Conservation (phyloP, 2,888 invertebrate genomes). For the Hyppa rectilinea region DNA sequence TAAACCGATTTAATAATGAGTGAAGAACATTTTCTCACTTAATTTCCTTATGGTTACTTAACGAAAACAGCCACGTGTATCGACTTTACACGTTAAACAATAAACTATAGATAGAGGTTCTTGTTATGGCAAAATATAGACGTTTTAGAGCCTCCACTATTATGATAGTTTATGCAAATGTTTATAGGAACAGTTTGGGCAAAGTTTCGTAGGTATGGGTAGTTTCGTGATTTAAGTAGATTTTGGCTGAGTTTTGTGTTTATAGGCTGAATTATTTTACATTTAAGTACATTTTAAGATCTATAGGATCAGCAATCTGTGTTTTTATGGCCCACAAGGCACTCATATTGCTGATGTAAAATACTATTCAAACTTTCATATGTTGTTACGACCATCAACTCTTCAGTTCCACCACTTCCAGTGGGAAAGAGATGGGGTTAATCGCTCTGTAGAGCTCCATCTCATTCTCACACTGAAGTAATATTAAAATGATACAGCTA, state of each 20-base stretch:
- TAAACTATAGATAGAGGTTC: not conserved
- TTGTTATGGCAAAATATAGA: slow-evolving; percentile 23
- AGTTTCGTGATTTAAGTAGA: slow-evolving; percentile 16
- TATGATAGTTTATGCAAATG: slow-evolving; percentile 31
- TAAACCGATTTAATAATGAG: too few relatives aligned
- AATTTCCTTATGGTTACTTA: not conserved
- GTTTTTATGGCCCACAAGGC: not conserved
- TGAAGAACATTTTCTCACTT: too few relatives aligned
- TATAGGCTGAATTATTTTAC: slow-evolving; percentile 1
- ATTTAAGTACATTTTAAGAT: slow-evolving; percentile 15
- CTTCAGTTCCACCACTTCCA: too few relatives aligned
- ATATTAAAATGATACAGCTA: too few relatives aligned
- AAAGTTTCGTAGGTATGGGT: slow-evolving; percentile 17
- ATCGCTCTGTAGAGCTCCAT: too few relatives aligned
- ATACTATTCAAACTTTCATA: too few relatives aligned
- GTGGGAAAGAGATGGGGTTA: too few relatives aligned
- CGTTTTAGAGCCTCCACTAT: not conserved
- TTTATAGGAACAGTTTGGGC: slow-evolving; percentile 31
- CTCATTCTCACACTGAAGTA: too few relatives aligned
- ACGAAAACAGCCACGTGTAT: not conserved
- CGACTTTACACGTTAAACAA: not conserved
- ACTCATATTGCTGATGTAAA: not conserved
- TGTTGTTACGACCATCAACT: too few relatives aligned
- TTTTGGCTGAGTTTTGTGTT: slow-evolving; percentile 30
- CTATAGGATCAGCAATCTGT: not conserved